Evolutionary conservation across 2,113 vertebrate species (phyloP).

Genomic region (Halichoeres trimaculatus): DNA sequence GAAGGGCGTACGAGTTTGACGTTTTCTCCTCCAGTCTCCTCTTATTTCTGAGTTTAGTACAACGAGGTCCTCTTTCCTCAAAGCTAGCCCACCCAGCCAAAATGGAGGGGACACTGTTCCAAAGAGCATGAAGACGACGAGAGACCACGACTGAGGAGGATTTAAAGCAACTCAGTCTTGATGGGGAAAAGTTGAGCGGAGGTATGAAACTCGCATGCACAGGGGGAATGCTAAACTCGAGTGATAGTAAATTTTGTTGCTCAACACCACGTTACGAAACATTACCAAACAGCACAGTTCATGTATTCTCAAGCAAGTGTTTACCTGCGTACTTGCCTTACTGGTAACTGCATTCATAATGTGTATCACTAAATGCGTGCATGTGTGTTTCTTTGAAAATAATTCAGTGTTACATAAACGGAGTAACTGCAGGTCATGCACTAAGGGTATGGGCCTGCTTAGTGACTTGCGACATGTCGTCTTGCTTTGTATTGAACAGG

Average conservation of each 20-base stretch:
- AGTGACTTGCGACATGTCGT: slow-evolving; percentile 73
- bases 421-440: slow-evolving; percentile 61
- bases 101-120: slow-evolving; percentile 57
- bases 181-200: slow-evolving; percentile 83
- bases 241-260: slow-evolving; percentile 17
- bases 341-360: background rate
- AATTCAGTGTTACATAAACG: slow-evolving; percentile 71
- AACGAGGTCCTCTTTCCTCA: slow-evolving; percentile 17
- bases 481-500: slow-evolving; percentile 75
- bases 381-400: slow-evolving; percentile 51
- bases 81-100: slow-evolving; percentile 28
- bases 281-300: background rate
- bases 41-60: slow-evolving; percentile 46
- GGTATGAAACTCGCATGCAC: slow-evolving; percentile 76
- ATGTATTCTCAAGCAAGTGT: background rate
- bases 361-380: slow-evolving; percentile 19
- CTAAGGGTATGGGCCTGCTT: slow-evolving; percentile 58
- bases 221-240: slow-evolving; percentile 57
- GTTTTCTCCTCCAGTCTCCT: slow-evolving; percentile 53
- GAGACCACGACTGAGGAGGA: slow-evolving; percentile 51
- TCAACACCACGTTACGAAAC: background rate
- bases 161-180: slow-evolving; percentile 66
- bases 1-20: slow-evolving; percentile 75
- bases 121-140: slow-evolving; percentile 57
- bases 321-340: slow-evolving; percentile 1